These are phyloP conservation scores for Ophion ellenae DNA, from an alignment of 2,888 invertebrate genomes.

Conservation along the genomic window DNA sequence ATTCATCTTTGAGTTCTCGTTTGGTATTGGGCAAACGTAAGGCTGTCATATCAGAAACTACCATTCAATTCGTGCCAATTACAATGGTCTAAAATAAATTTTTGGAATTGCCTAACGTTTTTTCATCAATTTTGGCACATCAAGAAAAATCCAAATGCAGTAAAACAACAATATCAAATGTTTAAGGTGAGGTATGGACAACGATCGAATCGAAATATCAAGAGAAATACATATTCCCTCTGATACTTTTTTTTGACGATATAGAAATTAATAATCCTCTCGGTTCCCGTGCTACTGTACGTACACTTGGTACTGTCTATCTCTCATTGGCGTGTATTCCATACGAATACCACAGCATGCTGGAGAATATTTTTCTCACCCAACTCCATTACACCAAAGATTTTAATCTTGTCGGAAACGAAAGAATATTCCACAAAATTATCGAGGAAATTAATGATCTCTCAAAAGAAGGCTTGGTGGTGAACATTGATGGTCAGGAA, in stretches of 20 bases:
- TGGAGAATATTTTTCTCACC: conserved; percentile 69
- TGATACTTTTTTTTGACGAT: conserved; percentile 61
- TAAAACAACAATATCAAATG: conserved; percentile 26
- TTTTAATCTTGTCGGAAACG: conserved; percentile 48
- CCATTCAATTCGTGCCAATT: conserved; percentile 51
- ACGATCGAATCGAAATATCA: conserved; percentile 40
- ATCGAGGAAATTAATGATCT: conserved; percentile 61
- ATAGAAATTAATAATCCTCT: conserved; percentile 61
- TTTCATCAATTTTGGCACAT: conserved; percentile 35
- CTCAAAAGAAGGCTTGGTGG: conserved; percentile 52
- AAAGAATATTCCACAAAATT: conserved; percentile 23
- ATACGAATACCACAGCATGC: conserved; percentile 56
- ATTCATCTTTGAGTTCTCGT: conserved; percentile 27
- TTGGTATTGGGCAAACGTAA: conserved; percentile 12
- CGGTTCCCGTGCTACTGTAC: conserved; percentile 45
- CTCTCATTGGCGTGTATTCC: conserved; percentile 52
- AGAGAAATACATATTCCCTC: conserved; percentile 53
- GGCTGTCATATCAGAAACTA: conserved; percentile 17
- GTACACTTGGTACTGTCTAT: conserved; percentile 64
- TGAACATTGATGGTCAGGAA: conserved; percentile 38
- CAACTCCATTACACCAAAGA: conserved; percentile 65
- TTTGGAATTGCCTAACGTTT: conserved; percentile 63
- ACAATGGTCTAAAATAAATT: conserved; percentile 60
- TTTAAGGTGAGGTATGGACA: conserved; percentile 57
- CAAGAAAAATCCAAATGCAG: conserved; percentile 26